phyloP scores from a whole-genome alignment of 2,888 invertebrate species.

The Hecatera dysodea region DNA sequence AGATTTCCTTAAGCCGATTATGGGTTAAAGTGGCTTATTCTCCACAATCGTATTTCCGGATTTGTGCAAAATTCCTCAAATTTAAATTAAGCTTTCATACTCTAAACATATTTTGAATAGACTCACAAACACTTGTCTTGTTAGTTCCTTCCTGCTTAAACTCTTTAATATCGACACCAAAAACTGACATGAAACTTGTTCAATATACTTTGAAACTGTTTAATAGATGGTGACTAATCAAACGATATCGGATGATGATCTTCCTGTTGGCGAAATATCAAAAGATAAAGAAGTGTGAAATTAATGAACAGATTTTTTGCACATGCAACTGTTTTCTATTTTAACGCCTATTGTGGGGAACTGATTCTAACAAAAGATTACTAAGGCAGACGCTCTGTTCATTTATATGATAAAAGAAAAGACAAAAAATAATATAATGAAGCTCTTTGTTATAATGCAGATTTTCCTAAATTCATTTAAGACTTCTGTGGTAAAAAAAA shows the following conservation, averaged over 20 bases:
- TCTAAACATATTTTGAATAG: conserved; percentile 4
- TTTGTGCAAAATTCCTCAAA: conserved; percentile 44
- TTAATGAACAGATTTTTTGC: conserved; percentile 70
- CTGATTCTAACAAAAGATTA: conserved; percentile 77
- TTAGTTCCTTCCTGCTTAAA: conserved; percentile 41
- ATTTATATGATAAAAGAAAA: conserved; percentile 60
- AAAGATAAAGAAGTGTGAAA: conserved; percentile 74
- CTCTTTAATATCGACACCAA: background rate
- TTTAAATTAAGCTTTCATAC: background rate
- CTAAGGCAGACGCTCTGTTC: conserved; percentile 68
- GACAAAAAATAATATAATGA: conserved; percentile 16
- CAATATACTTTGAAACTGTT: background rate
- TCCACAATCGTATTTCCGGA: conserved; percentile 42
- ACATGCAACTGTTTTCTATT: conserved; percentile 67
- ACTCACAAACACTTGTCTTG: conserved; percentile 3
- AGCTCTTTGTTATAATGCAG: conserved; percentile 20
- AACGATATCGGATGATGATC: conserved; percentile 25
- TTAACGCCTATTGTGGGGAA: conserved; percentile 80
- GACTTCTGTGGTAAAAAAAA: background rate
- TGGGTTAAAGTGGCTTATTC: conserved; percentile 55
- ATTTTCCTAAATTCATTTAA: conserved; percentile 26
- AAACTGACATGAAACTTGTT: background rate
- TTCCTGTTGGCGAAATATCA: conserved; percentile 56
- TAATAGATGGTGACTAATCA: background rate
- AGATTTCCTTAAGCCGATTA: conserved; percentile 74